These are phyloP conservation scores for Harpagifer antarcticus DNA, from an alignment of 2,797 vertebrate genomes.

Conservation along the genomic window DNA sequence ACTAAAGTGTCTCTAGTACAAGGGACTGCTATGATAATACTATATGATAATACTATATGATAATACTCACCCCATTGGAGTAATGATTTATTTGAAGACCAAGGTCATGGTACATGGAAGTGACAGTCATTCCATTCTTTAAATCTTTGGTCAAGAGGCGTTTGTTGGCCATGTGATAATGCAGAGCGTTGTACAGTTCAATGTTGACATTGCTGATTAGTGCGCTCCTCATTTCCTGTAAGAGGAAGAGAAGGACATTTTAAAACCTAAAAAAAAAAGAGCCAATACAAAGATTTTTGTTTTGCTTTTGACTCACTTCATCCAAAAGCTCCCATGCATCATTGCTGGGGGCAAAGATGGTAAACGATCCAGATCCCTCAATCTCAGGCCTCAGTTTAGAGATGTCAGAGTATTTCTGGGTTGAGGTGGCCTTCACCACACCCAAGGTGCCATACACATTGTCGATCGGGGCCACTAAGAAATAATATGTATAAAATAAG, in stretches of 20 bases:
- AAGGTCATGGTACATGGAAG: slow-evolving; percentile 94
- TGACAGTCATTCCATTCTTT: slow-evolving; percentile 90
- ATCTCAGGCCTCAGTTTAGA: slow-evolving; percentile 93
- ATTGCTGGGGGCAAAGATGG: slow-evolving; percentile 96
- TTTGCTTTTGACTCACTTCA: slow-evolving; percentile 81
- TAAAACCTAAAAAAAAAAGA: slow-evolving; percentile 9
- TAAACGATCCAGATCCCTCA: slow-evolving; percentile 93
- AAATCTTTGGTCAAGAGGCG: slow-evolving; percentile 96
- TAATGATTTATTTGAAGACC: slow-evolving; percentile 95
- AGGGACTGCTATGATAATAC: background rate
- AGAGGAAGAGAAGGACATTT: background rate
- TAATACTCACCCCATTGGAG: slow-evolving; percentile 91
- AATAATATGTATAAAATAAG: slow-evolving; percentile 16
- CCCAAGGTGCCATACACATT: slow-evolving; percentile 93
- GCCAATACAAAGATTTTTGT: background rate
- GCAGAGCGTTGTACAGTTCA: slow-evolving; percentile 95
- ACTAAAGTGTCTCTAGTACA: background rate
- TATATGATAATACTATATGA: slow-evolving; percentile 59
- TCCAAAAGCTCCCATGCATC: slow-evolving; percentile 94
- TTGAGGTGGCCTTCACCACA: slow-evolving; percentile 89
- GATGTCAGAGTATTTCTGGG: slow-evolving; percentile 89
- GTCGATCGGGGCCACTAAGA: slow-evolving; percentile 94
- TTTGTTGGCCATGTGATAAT: slow-evolving; percentile 95
- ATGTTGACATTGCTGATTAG: slow-evolving; percentile 97
- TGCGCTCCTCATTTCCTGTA: slow-evolving; percentile 87